These are phyloP conservation scores for Xanthia icteritia DNA, from an alignment of 2,888 invertebrate species.

Conservation along the genomic window DNA sequence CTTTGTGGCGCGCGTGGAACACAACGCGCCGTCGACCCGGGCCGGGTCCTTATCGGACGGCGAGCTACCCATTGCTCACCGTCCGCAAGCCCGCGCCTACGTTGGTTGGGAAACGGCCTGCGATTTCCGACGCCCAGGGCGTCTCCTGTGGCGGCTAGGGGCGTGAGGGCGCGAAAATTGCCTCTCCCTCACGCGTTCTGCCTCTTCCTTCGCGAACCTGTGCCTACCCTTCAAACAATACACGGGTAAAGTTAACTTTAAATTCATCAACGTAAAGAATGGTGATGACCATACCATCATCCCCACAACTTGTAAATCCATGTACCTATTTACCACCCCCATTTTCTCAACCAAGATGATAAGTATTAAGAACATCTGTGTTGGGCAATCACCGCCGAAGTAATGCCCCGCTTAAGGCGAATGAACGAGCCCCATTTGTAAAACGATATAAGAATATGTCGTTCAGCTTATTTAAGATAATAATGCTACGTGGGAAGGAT, in stretches of 20 bases:
- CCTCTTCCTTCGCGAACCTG: too few species aligned
- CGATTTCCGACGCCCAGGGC: too few species aligned
- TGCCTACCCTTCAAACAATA: not conserved
- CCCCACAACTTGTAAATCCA: constrained; percentile 15
- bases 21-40: too few species aligned
- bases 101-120: too few species aligned
- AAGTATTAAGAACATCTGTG: constrained; percentile 62
- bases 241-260: not conserved
- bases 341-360: constrained; percentile 37
- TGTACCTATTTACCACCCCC: constrained; percentile 26
- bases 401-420: constrained; percentile 62
- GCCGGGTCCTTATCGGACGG: too few species aligned
- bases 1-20: too few species aligned
- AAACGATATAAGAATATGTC: constrained; percentile 62
- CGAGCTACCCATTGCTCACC: too few species aligned
- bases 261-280: not conserved
- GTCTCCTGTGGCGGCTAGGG: too few species aligned
- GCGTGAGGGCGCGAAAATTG: too few species aligned
- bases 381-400: constrained; percentile 53
- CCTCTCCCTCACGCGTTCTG: too few species aligned
- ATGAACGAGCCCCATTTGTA: constrained; percentile 63
- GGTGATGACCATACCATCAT: not conserved
- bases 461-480: constrained; percentile 58
- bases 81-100: too few species aligned
- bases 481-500: constrained; percentile 20